A percentile compares a stretch with the other conserved stretches of the same genome.
phyloP scores from a whole-genome alignment of 2,113 vertebrate species.

The Dolichallabes microphthalmus region DNA sequence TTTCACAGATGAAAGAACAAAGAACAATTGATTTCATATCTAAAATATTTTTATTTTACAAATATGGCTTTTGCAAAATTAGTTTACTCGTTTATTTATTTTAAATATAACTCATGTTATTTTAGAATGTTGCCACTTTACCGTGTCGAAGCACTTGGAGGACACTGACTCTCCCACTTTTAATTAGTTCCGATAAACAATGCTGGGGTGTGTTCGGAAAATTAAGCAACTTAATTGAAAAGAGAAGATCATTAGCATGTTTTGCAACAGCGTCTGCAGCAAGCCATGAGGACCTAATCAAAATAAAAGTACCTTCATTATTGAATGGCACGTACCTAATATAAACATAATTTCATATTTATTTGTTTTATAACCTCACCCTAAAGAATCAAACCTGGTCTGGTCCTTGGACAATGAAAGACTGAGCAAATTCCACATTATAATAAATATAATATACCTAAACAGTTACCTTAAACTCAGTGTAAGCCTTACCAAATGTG shows the following conservation, averaged over 20 bases:
- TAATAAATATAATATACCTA: too few species aligned
- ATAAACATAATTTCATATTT: conserved; percentile 10
- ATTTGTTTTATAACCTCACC: conserved; percentile 30
- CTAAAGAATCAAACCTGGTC: conserved; percentile 16
- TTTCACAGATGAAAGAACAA: background rate
- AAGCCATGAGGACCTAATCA: conserved; percentile 43
- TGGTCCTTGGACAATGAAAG: background rate
- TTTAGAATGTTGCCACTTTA: conserved; percentile 4
- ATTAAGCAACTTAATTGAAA: conserved; percentile 50
- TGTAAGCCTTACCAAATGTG: background rate
- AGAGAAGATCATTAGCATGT: conserved; percentile 44
- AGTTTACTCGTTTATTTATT: background rate
- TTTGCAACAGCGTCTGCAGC: conserved; percentile 6
- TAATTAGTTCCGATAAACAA: conserved; percentile 50
- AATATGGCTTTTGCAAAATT: background rate
- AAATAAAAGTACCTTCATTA: conserved; percentile 47
- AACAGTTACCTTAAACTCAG: background rate
- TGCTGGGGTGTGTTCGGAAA: conserved; percentile 28
- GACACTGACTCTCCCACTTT: conserved; percentile 10
- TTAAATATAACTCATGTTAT: background rate
- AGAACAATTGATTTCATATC: background rate
- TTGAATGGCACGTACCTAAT: conserved; percentile 19
- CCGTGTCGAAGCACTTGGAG: background rate
- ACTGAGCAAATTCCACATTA: background rate
- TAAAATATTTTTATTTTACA: background rate